Percentiles rank a stretch among this genome's conserved stretches.
These are phyloP conservation scores for Phoxinus dragarum DNA, from an alignment of 2,797 vertebrate genomes.

Conservation along the genomic window DNA sequence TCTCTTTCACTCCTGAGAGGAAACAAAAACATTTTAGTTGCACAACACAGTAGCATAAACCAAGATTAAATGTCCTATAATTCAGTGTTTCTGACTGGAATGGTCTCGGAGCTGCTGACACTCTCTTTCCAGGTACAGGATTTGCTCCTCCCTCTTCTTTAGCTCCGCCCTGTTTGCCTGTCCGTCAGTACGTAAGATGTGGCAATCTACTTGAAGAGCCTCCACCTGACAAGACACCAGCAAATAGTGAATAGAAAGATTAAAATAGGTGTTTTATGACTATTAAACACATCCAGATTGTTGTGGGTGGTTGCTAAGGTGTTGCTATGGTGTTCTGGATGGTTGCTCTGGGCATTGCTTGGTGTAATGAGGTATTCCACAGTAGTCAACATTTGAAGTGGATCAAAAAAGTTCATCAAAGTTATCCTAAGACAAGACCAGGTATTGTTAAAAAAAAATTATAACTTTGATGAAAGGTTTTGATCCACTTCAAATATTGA, in stretches of 20 bases:
- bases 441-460: no score
- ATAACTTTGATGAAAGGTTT: no score
- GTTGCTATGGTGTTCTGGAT: neutral
- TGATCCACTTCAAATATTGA: neutral
- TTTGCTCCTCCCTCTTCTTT: conserved; percentile 65
- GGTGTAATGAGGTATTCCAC: neutral
- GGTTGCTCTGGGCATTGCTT: neutral
- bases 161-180: conserved; percentile 66
- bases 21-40: neutral
- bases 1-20: conserved; percentile 75
- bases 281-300: neutral
- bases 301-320: neutral
- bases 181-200: conserved; percentile 63
- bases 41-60: neutral
- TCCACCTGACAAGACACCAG: conserved; percentile 69
- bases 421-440: no score
- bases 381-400: no score
- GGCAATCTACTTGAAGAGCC: conserved; percentile 71
- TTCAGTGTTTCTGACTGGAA: conserved; percentile 53
- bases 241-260: neutral
- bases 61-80: conserved; percentile 26
- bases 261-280: neutral
- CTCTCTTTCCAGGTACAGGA: conserved; percentile 64
- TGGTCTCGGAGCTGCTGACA: conserved; percentile 56
- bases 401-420: no score